These are phyloP conservation scores for Morbakka virulenta DNA, from an alignment of 30 jellyfish, hydroid and myxozoan genomes.

Conservation along the genomic window DNA sequence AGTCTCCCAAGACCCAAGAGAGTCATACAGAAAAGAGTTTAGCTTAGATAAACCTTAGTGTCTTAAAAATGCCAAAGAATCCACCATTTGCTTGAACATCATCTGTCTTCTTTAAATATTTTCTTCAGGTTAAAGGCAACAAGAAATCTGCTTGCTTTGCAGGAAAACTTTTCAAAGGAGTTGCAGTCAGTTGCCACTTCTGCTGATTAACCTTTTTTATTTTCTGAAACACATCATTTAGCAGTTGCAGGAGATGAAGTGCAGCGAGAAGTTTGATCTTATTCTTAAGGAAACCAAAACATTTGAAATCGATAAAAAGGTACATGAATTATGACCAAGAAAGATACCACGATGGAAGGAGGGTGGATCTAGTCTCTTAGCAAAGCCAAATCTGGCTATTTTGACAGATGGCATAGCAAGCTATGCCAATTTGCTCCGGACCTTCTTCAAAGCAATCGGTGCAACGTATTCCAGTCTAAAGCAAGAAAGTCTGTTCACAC, in stretches of 20 bases:
- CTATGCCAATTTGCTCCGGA: not conserved
- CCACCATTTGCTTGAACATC: not conserved
- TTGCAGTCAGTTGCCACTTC: not conserved
- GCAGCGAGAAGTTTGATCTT: no score
- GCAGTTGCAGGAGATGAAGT: no score
- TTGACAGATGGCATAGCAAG: not conserved
- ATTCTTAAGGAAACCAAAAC: not conserved
- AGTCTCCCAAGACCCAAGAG: not conserved
- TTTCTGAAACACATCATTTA: no score
- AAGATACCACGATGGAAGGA: not conserved
- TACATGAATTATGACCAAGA: not conserved
- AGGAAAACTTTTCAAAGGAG: not conserved
- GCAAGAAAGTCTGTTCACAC: not conserved
- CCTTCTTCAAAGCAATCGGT: not conserved
- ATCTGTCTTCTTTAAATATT: not conserved
- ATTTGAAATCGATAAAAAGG: not conserved
- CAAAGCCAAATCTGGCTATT: not conserved
- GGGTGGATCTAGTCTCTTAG: not conserved
- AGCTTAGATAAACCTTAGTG: slow-evolving; percentile 11
- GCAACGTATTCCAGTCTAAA: no score
- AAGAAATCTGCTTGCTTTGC: not conserved
- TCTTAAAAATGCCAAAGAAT: not conserved
- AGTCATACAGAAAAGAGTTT: not conserved
- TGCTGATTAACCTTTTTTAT: not conserved
- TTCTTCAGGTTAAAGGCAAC: not conserved